Evolutionary conservation across 2,113 vertebrate genomes (phyloP).

Genomic region (Salvelinus alpinus): DNA sequence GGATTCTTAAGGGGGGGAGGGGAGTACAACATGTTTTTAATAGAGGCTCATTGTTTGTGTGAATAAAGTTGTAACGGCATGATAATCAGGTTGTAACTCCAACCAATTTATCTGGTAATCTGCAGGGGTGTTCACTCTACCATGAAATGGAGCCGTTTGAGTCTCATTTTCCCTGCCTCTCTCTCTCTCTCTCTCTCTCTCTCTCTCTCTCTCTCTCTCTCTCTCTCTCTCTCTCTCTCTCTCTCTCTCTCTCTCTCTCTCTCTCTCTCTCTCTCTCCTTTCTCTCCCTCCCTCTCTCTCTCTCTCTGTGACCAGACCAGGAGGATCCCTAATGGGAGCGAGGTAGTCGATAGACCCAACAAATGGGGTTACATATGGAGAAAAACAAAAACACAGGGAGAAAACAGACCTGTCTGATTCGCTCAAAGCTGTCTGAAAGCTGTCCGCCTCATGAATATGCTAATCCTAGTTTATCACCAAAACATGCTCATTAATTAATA

Average conservation of each 20-base stretch:
- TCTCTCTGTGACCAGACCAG: slow-evolving; percentile 19
- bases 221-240: too few species aligned
- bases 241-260: neutral
- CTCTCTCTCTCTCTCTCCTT: too few species aligned
- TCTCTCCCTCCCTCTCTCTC: neutral
- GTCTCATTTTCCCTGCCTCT: slow-evolving; percentile 16
- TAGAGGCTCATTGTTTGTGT: slow-evolving; percentile 57
- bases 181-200: neutral
- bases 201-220: neutral
- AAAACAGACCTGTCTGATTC: slow-evolving; percentile 70
- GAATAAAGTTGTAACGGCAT: slow-evolving; percentile 67
- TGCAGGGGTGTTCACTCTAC: slow-evolving; percentile 63
- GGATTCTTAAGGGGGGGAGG: too few species aligned
- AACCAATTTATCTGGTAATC: slow-evolving; percentile 69
- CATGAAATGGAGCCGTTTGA: slow-evolving; percentile 70
- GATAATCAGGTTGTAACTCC: slow-evolving; percentile 73
- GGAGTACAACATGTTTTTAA: too few species aligned
- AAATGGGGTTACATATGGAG: slow-evolving; percentile 73
- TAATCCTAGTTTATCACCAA: slow-evolving; percentile 71
- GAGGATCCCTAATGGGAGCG: slow-evolving; percentile 69
- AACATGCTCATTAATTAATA: slow-evolving; percentile 77
- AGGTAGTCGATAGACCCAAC: slow-evolving; percentile 49
- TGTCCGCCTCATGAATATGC: slow-evolving; percentile 80
- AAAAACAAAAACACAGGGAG: slow-evolving; percentile 68
- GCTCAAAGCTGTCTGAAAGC: slow-evolving; percentile 77